A percentile compares a stretch with the other conserved stretches of the same genome.
Conservation (phyloP, 2,888 invertebrate species). For the Dysmachus trigonus region DNA sequence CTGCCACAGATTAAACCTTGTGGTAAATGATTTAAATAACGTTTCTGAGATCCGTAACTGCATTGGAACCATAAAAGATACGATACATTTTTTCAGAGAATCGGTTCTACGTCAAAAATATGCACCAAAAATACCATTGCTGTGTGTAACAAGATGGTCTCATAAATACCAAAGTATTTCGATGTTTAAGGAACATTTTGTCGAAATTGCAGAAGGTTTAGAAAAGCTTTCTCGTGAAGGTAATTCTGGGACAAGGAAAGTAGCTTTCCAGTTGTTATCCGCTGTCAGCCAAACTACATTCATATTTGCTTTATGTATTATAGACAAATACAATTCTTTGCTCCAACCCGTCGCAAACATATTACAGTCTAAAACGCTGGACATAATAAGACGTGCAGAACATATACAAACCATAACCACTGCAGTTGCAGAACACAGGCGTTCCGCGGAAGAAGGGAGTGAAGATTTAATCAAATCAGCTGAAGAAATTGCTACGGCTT, state of each 20-base stretch:
- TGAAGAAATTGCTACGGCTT: background rate
- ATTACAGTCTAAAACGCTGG: background rate
- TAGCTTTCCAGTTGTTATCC: slow-evolving; percentile 26
- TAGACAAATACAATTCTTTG: slow-evolving; percentile 31
- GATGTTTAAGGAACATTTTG: slow-evolving; percentile 38
- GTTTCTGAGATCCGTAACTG: slow-evolving; percentile 53
- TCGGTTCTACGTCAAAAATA: slow-evolving; percentile 46
- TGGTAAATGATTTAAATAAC: slow-evolving; percentile 52
- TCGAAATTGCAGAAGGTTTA: slow-evolving; percentile 13
- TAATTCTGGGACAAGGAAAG: slow-evolving; percentile 16
- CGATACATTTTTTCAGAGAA: slow-evolving; percentile 51
- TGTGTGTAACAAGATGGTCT: slow-evolving; percentile 51
- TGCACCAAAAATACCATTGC: slow-evolving; percentile 47
- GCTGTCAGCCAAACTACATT: background rate
- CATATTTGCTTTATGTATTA: slow-evolving; percentile 25
- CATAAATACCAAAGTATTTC: slow-evolving; percentile 48
- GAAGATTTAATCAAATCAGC: background rate
- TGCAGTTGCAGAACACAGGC: background rate
- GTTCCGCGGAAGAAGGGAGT: background rate
- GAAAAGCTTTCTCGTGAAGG: slow-evolving; percentile 4
- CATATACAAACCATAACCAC: slow-evolving; percentile 3
- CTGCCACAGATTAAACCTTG: slow-evolving; percentile 54
- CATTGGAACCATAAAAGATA: slow-evolving; percentile 52
- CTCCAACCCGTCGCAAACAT: slow-evolving; percentile 40
- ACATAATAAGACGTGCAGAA: background rate